Percentiles rank a stretch among this genome's conserved stretches.
These are phyloP conservation scores for Scaptodrosophila lebanonensis DNA, from an alignment of 1,140 invertebrate genomes.

Conservation along the genomic window DNA sequence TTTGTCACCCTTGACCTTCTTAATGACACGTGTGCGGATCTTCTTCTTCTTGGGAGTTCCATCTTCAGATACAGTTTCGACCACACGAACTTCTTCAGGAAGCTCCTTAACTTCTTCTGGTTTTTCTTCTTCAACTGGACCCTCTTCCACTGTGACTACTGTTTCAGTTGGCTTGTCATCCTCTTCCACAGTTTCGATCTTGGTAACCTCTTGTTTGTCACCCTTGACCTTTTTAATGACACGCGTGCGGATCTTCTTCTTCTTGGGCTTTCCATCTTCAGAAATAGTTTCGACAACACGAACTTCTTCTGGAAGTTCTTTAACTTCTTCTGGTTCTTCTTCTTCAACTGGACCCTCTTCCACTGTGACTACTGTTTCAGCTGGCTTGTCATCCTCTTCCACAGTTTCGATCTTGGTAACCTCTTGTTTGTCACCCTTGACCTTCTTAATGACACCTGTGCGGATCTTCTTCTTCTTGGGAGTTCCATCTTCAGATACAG, in stretches of 20 bases:
- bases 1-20: slow-evolving; percentile 60
- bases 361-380: slow-evolving; percentile 58
- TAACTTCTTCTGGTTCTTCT: slow-evolving; percentile 15
- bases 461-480: slow-evolving; percentile 33
- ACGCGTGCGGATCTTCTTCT: slow-evolving; percentile 46
- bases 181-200: slow-evolving; percentile 76
- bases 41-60: slow-evolving; percentile 27
- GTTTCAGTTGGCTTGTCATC: slow-evolving; percentile 68
- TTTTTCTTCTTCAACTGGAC: slow-evolving; percentile 15
- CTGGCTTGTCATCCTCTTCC: slow-evolving; percentile 73
- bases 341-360: slow-evolving; percentile 35
- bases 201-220: slow-evolving; percentile 65
- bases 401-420: slow-evolving; percentile 74
- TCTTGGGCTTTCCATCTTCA: slow-evolving; percentile 16
- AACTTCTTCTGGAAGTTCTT: slow-evolving; percentile 27
- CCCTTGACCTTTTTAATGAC: slow-evolving; percentile 62
- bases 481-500: slow-evolving; percentile 8
- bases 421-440: slow-evolving; percentile 63
- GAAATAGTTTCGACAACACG: slow-evolving; percentile 9
- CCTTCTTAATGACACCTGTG: slow-evolving; percentile 58
- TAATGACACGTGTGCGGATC: slow-evolving; percentile 51
- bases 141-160: slow-evolving; percentile 48
- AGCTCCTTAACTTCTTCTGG: slow-evolving; percentile 21
- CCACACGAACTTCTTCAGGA: slow-evolving; percentile 21
- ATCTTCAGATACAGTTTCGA: slow-evolving; percentile 11